Conservation (phyloP, 2,113 vertebrate species). For the Neodon shergylaensis region DNA sequence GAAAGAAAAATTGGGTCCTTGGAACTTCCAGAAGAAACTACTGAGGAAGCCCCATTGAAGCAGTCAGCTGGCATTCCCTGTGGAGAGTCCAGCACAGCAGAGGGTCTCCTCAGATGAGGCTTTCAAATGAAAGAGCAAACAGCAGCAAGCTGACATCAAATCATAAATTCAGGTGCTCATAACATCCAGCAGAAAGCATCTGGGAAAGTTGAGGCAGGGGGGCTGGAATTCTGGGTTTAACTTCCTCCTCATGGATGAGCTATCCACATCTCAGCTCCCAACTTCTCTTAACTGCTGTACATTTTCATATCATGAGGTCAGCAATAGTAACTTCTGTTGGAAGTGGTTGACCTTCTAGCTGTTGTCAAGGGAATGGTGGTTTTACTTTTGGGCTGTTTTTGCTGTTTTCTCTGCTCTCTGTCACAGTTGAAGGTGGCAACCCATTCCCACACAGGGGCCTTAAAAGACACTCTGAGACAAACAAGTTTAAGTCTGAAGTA, state of each 20-base stretch:
- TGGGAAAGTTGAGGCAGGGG: background rate
- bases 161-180: background rate
- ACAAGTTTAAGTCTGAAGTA: background rate
- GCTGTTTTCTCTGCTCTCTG: background rate
- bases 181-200: too few relatives aligned
- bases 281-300: background rate
- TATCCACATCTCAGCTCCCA: background rate
- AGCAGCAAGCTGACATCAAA: background rate
- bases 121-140: background rate
- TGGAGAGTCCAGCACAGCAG: background rate
- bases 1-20: background rate
- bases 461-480: background rate
- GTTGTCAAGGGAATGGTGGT: background rate
- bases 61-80: background rate
- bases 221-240: background rate
- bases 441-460: background rate
- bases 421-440: too few relatives aligned
- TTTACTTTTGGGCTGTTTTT: background rate
- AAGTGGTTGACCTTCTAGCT: background rate
- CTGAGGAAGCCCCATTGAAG: background rate
- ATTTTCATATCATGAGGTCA: background rate
- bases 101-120: background rate
- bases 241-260: too few relatives aligned
- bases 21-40: background rate
- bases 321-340: background rate